phyloP scores from a whole-genome alignment of 1,140 invertebrate genomes.

The Brachionus koreanus region DNA sequence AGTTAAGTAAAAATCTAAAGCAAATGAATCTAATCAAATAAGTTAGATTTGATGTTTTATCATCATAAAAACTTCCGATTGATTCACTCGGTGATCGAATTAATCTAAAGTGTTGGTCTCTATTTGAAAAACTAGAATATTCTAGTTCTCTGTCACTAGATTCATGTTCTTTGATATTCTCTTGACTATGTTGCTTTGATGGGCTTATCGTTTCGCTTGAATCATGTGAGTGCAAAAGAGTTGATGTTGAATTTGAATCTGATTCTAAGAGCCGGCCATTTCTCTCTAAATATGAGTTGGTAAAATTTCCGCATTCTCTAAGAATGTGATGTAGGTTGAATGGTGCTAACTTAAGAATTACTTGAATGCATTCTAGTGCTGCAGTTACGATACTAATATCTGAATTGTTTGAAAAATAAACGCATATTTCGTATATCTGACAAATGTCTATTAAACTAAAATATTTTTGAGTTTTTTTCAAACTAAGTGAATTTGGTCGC shows the following conservation, averaged over 20 bases:
- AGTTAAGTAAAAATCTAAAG: constrained; percentile 71
- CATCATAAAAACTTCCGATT: constrained; percentile 60
- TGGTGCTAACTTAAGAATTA: constrained; percentile 67
- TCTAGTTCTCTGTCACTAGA: not conserved
- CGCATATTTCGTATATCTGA: constrained; percentile 75
- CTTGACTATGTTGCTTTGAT: constrained; percentile 47
- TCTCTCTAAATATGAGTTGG: constrained; percentile 50
- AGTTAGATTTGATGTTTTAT: constrained; percentile 66
- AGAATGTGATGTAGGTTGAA: constrained; percentile 64
- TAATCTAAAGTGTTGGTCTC: constrained; percentile 10
- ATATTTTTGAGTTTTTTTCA: not conserved
- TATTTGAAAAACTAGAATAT: not conserved
- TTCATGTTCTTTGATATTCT: not conserved
- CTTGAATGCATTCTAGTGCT: constrained; percentile 72
- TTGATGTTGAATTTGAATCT: not conserved
- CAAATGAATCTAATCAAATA: constrained; percentile 72
- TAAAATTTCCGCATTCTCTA: constrained; percentile 62
- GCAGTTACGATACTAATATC: constrained; percentile 81
- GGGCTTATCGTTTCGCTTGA: not conserved
- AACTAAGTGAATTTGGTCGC: too few species aligned
- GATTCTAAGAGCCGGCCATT: constrained; percentile 8
- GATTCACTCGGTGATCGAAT: not conserved
- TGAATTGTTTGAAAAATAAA: constrained; percentile 67
- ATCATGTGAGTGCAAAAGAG: not conserved
- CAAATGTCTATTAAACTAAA: constrained; percentile 52